Percentiles rank a stretch among this genome's conserved stretches.
These are phyloP conservation scores for Drosophila paramelanica DNA, from an alignment of 2,888 invertebrate genomes.

Conservation along the genomic window DNA sequence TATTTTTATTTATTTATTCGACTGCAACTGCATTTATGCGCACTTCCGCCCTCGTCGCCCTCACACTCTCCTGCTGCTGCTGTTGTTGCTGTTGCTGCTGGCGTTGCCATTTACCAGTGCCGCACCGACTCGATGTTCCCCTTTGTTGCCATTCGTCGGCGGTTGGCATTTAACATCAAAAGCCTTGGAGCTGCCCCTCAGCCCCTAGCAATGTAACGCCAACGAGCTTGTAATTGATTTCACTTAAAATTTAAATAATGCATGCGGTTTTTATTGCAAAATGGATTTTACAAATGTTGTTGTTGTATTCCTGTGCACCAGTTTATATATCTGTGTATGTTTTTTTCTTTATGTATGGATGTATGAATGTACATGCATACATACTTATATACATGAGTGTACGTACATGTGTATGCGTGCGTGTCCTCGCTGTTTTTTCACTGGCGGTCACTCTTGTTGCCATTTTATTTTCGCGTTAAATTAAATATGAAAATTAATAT, in stretches of 20 bases:
- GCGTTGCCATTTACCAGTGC: conserved; percentile 11
- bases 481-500: conserved; percentile 82
- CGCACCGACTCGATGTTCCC: conserved; percentile 11
- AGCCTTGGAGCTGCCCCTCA: conserved; percentile 38
- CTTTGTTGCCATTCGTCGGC: conserved; percentile 27
- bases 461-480: conserved; percentile 71
- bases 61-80: conserved; percentile 15
- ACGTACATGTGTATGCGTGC: not conserved
- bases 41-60: conserved; percentile 73
- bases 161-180: conserved; percentile 73
- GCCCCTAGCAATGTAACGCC: conserved; percentile 19
- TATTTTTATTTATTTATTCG: conserved; percentile 81
- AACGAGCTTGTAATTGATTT: conserved; percentile 77
- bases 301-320: conserved; percentile 18
- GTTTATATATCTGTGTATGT: not conserved
- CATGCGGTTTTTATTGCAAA: conserved; percentile 81
- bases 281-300: conserved; percentile 70
- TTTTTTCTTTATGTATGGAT: not conserved
- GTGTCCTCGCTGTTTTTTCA: conserved; percentile 6
- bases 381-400: not conserved
- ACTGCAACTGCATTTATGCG: conserved; percentile 78
- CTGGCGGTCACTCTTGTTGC: conserved; percentile 33
- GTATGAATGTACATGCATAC: not conserved
- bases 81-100: conserved; percentile 12
- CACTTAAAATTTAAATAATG: conserved; percentile 80